Evolutionary conservation across 2,888 invertebrate species (phyloP).

Genomic region (Ochropleura plecta): DNA sequence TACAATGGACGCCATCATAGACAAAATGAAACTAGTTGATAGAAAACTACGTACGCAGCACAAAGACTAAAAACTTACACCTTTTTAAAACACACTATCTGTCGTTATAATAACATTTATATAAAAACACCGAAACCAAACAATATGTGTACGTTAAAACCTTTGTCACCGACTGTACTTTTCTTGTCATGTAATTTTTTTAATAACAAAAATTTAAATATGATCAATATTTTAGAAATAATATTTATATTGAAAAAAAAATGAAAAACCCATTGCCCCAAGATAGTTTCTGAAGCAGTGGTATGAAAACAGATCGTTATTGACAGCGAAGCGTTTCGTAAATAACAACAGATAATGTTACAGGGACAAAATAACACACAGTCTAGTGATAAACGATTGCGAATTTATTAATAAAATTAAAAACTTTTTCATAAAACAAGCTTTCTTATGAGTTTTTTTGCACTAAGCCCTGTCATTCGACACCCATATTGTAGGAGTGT

Average conservation of each 20-base stretch:
- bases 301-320: slow-evolving; percentile 44
- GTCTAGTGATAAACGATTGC: slow-evolving; percentile 61
- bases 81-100: slow-evolving; percentile 74
- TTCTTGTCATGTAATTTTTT: not conserved
- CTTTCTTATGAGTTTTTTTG: too few species aligned
- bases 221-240: too few species aligned
- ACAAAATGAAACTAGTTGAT: slow-evolving; percentile 72
- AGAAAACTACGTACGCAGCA: slow-evolving; percentile 82
- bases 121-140: not conserved
- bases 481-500: too few species aligned
- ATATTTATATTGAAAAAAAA: not conserved
- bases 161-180: slow-evolving; percentile 16
- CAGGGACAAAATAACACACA: slow-evolving; percentile 83
- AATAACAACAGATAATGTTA: slow-evolving; percentile 78
- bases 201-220: not conserved
- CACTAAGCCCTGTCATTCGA: too few species aligned
- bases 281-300: slow-evolving; percentile 51
- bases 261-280: slow-evolving; percentile 61
- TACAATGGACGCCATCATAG: slow-evolving; percentile 80
- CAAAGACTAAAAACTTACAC: slow-evolving; percentile 83
- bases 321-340: slow-evolving; percentile 57
- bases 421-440: too few species aligned
- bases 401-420: slow-evolving; percentile 2
- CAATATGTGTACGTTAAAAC: not conserved
- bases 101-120: slow-evolving; percentile 61